Evolutionary conservation across 2,113 vertebrate genomes (phyloP).

Genomic region (Rhabdomys dilectus): DNA sequence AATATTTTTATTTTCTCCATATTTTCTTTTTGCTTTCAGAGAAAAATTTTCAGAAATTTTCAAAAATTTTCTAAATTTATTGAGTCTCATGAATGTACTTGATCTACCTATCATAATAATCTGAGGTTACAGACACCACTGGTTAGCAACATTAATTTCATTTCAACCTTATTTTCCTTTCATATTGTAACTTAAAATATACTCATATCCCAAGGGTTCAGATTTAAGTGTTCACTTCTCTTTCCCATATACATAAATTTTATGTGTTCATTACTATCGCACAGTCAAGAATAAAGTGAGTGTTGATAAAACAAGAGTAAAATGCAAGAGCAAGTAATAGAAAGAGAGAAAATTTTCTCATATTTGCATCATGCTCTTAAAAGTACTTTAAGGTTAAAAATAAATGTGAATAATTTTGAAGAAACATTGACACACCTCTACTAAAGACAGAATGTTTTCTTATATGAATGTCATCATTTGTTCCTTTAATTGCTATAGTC

Average conservation of each 20-base stretch:
- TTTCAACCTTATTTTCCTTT: neutral
- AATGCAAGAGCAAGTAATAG: neutral
- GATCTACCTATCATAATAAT: neutral
- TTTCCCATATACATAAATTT: neutral
- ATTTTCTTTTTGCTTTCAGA: neutral
- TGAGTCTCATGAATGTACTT: neutral
- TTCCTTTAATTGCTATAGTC: neutral
- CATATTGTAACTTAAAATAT: neutral
- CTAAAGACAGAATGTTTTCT: neutral
- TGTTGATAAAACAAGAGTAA: neutral
- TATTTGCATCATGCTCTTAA: neutral
- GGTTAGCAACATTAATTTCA: neutral
- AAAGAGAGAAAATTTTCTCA: neutral
- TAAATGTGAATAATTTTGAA: neutral
- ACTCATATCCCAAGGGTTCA: neutral
- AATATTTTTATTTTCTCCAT: neutral
- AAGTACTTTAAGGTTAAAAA: neutral
- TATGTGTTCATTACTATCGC: neutral
- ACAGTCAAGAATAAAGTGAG: neutral
- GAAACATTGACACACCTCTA: neutral
- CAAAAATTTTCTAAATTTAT: neutral
- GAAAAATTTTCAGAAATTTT: no score
- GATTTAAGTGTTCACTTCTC: neutral
- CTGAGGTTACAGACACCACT: neutral
- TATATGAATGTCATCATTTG: neutral